Evolutionary conservation across 2,888 invertebrate species (phyloP), one percentile per base, ranked within the genome.

Genomic region (Tiphia femorata): DNA sequence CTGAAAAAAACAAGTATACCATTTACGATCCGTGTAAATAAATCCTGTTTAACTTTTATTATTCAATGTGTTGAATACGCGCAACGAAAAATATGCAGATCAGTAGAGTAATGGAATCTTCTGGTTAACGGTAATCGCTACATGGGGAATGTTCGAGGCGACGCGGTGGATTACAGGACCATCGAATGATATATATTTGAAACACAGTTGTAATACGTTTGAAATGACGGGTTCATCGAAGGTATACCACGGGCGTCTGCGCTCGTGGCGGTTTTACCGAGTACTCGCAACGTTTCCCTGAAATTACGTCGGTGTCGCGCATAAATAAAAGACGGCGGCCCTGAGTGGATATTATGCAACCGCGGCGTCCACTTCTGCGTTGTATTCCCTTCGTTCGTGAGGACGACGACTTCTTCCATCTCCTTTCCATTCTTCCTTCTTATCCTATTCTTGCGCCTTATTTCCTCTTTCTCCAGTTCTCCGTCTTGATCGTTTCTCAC

Each of bases 271-370:
- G 41, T 58, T 53, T 43, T 53, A 30, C 53, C n/a, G 52, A 56
- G 51, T 57, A 62, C 62, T 58, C 50, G 56, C 56, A 53, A 51
- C 33, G 49, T 62, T 51, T 59, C 57, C 49, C 41, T 57, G 57
- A 58, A 57, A 62, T 66, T 59, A 60, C 59, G 54, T 35, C 54
- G 35, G 54, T 50, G 59, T 54, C 27, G 38, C 30, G 48, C 27
- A 54, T 62, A 65, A 62, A 62, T 60, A 58, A 66, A 65, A 62
- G 52, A 55, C 47, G 25, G 7, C 58, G 55, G 49, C 54, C 54
- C 55, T 46, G 52, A 62, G 37, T 58, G 50, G 52, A 55, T 41
- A 51, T 66, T 65, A 62, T 52, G 57, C 54, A 66, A 66, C n/a
- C n/a, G n/a, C n/a, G n/a, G n/a, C n/a, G 40, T 30, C 8, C 19